Evolutionary conservation across 2,113 vertebrate species (phyloP).

Genomic region (Notarius lentiginosus): DNA sequence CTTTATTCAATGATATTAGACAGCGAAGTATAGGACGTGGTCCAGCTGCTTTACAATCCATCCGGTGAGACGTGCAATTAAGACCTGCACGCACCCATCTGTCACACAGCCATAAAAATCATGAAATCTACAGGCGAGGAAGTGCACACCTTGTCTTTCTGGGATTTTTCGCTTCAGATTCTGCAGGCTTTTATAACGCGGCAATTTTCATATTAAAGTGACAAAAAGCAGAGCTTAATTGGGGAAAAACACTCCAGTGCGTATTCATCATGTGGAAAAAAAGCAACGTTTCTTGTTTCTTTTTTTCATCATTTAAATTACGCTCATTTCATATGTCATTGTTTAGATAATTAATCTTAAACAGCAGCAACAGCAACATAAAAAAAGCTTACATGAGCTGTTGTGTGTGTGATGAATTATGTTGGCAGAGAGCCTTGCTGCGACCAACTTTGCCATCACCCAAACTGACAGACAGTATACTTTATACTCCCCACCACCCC

Average conservation of each 20-base stretch:
- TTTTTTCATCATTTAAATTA: constrained; percentile 18
- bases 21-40: not conserved
- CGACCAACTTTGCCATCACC: constrained; percentile 11
- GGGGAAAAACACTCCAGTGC: constrained; percentile 3
- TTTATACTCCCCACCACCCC: not conserved
- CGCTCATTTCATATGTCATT: constrained; percentile 24
- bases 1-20: constrained; percentile 5
- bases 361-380: not conserved
- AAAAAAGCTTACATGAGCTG: constrained; percentile 4
- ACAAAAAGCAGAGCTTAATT: constrained; percentile 18
- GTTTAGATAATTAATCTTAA: constrained; percentile 37
- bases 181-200: not conserved
- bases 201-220: constrained; percentile 17
- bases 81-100: constrained; percentile 46
- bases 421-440: constrained; percentile 11
- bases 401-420: constrained; percentile 33
- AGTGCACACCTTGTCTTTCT: not conserved
- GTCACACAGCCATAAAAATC: constrained; percentile 41
- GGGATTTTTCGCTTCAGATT: constrained; percentile 11
- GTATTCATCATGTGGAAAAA: not conserved
- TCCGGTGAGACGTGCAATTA: constrained; percentile 27
- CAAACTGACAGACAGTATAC: constrained; percentile 31
- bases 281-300: not conserved
- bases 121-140: not conserved
- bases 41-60: constrained; percentile 31